Base-by-base conservation (phyloP, 92 coral and sea anemone genomes). In the Nematostella vectensis region DNA sequence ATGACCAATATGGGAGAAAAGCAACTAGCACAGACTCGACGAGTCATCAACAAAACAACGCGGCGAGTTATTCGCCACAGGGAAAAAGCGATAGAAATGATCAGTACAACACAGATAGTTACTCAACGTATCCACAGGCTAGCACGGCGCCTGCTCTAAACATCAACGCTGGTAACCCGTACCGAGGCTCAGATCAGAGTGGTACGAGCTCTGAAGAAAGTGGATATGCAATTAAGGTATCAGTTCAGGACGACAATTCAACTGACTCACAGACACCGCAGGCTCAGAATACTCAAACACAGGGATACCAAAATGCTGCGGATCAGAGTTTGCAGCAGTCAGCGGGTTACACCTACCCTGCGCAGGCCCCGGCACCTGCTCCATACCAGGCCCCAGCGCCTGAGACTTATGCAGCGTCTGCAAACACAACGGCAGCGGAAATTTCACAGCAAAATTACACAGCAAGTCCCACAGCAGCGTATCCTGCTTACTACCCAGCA, bases 301-400 rank as follows among this genome's bases (percentile, higher is more conserved):
- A n/a, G n/a, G n/a, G n/a, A n/a, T n/a, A n/a, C n/a, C n/a, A n/a
- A n/a, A n/a, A n/a, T n/a, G n/a, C n/a, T n/a, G n/a, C n/a, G n/a
- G n/a, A n/a, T n/a, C n/a, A n/a, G n/a, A n/a, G n/a, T n/a, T n/a
- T n/a, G n/a, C n/a, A n/a, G n/a, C 42, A 36, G 42, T 36, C 42
- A 36, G 42, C 42, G 42, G 42, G 42, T 8, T n/a, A n/a, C n/a
- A n/a, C n/a, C n/a, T 20, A 47, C 33, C 62, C 69, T 15, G 58
- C 52, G 27, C 76, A 57, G 61, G 48, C 69, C 50, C 74, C 55
- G 55, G 40, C 65, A 55, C 28, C 59, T 27, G 76, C 72, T 60
- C 69, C 69, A 21, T 56, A 26, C 22, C 67, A 84, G 24, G 61
- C 62, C 12, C 48, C 71, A 62, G 59, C 71, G n/a, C 63, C 66